A percentile compares a stretch with the other conserved stretches of the same genome.
Evolutionary conservation across 2,797 vertebrate species (phyloP).

Genomic region (Chrysocyon brachyurus): DNA sequence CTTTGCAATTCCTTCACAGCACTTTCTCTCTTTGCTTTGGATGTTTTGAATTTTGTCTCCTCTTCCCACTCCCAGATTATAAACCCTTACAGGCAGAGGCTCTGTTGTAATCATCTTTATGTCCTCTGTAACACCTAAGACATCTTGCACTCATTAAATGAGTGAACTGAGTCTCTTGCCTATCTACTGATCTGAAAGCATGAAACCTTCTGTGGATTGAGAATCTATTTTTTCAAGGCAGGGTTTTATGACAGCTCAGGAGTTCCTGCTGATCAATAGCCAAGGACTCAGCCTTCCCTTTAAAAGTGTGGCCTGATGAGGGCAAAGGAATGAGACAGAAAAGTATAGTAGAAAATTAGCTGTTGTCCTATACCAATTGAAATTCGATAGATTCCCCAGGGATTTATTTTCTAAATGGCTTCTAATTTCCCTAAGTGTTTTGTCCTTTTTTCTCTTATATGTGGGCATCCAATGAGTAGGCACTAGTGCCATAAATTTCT

Average conservation of each 20-base stretch:
- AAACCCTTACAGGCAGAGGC: background rate
- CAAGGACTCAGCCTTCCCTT: background rate
- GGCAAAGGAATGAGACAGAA: background rate
- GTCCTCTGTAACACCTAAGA: background rate
- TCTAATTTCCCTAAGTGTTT: conserved; percentile 80
- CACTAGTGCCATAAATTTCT: conserved; percentile 40
- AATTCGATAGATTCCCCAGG: conserved; percentile 58
- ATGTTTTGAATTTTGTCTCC: background rate
- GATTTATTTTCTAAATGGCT: conserved; percentile 79
- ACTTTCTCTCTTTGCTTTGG: background rate
- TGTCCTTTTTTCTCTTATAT: conserved; percentile 68
- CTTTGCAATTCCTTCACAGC: background rate
- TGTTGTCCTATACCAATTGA: conserved; percentile 16
- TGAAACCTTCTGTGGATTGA: background rate
- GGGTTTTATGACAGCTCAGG: background rate
- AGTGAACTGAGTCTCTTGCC: background rate
- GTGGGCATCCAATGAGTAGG: conserved; percentile 38
- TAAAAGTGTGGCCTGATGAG: background rate
- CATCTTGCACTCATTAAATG: background rate
- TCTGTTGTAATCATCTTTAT: background rate
- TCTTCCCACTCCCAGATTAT: background rate
- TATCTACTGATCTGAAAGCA: background rate
- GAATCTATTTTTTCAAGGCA: background rate
- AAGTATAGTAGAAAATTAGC: conserved; percentile 19
- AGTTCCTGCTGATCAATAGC: background rate